Base-by-base conservation (phyloP, 2,113 vertebrate genomes). In the Erpornis zantholeuca region DNA sequence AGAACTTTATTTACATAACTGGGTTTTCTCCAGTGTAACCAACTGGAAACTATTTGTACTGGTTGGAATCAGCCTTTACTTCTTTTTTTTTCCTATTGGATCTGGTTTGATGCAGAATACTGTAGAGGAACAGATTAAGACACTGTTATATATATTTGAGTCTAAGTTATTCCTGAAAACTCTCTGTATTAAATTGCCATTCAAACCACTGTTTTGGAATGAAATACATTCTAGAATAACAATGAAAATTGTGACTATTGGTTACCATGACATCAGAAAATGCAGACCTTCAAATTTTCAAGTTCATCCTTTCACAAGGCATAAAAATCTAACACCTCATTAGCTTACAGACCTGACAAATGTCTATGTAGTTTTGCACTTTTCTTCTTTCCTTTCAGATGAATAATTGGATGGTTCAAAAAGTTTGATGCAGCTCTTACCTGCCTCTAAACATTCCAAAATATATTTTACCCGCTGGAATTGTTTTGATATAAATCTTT, bases 11-110 rank as follows among this genome's bases (percentile, higher is more conserved):
- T 94, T 75, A 17, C 25, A 36, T 17, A 50, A 17, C 20, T 76
- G 12, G 21, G 3, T 85, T 85, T 57, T 6, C 10, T 21, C 25
- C 0, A 0, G 5, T 57, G 15, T 42, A 42, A 50, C 15, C 1
- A 3, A 40, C 1, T 29, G 8, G 24, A 75, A 40, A 5, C 3
- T n/a, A 8, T n/a, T 65, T 57, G 5, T 24, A 40, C 15, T 35
- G 11, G 16, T 50, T 50, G 25, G 24, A 57, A 50, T 3, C 12
- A 59, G 9, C 27, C 50, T 50, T 44, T 42, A 31, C 5, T n/a
- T n/a, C n/a, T n/a, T n/a, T 4, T n/a, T 8, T 54, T 47, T 38
- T 24, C 4, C 11, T 11, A 2, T 2, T 50, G 21, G 20, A 25
- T 25, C 29, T 49, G 13, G 14, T 44, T 57, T 50, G 7, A 50